Evolutionary conservation across 2,888 invertebrate genomes (phyloP).

Genomic region (Spisula solida): DNA sequence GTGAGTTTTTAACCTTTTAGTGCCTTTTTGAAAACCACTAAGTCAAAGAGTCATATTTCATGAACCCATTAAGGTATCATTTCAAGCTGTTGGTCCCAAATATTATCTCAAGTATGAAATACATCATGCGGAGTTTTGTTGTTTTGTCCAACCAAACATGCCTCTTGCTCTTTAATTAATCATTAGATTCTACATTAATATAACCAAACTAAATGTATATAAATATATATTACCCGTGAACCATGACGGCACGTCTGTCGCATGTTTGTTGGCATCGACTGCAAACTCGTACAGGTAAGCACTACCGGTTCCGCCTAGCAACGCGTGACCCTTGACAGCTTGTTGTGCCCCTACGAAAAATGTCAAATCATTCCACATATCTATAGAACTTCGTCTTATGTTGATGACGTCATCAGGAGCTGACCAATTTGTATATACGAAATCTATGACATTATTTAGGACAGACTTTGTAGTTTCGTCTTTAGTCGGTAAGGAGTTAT

Average conservation of each 20-base stretch:
- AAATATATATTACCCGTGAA: slow-evolving; percentile 40
- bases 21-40: no score
- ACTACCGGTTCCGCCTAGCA: slow-evolving; percentile 81
- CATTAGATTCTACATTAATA: not conserved
- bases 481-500: not conserved
- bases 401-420: slow-evolving; percentile 89
- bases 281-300: slow-evolving; percentile 78
- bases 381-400: slow-evolving; percentile 95
- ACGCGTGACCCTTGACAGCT: slow-evolving; percentile 94
- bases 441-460: slow-evolving; percentile 30
- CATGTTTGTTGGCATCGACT: slow-evolving; percentile 55
- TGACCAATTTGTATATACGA: slow-evolving; percentile 55
- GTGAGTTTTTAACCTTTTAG: no score
- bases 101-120: not conserved
- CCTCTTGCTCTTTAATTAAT: not conserved
- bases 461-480: not conserved
- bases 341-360: slow-evolving; percentile 95
- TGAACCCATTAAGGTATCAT: no score
- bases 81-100: not conserved
- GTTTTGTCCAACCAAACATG: not conserved
- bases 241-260: slow-evolving; percentile 47
- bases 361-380: slow-evolving; percentile 97
- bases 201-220: not conserved
- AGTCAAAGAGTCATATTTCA: no score
- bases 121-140: not conserved